Conservation (phyloP, 1,140 invertebrate genomes). For the Caligus rogercresseyi region DNA sequence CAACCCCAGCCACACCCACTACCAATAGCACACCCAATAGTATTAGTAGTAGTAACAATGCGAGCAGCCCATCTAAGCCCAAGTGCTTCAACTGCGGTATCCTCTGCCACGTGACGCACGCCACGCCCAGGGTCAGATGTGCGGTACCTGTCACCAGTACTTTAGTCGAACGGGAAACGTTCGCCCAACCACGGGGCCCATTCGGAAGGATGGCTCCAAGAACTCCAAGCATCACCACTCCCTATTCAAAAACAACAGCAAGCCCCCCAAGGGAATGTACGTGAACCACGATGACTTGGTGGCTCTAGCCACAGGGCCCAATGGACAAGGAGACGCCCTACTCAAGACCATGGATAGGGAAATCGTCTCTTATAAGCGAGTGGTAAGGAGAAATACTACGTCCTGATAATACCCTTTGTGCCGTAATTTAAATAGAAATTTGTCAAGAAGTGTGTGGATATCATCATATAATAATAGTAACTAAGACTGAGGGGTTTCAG, state of each 20-base stretch:
- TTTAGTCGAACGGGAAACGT: slow-evolving; percentile 20
- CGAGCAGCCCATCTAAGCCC: slow-evolving; percentile 23
- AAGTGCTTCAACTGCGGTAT: slow-evolving; percentile 56
- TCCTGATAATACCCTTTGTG: too few species aligned
- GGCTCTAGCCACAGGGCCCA: slow-evolving; percentile 52
- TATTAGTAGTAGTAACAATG: too few species aligned
- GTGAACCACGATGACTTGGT: slow-evolving; percentile 89
- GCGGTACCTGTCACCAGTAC: slow-evolving; percentile 50
- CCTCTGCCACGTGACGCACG: slow-evolving; percentile 46
- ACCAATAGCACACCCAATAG: too few species aligned
- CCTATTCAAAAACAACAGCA: slow-evolving; percentile 50
- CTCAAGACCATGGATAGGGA: slow-evolving; percentile 78
- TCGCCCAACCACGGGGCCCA: slow-evolving; percentile 47
- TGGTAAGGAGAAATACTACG: slow-evolving; percentile 54
- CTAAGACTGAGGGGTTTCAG: too few species aligned
- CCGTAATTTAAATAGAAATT: too few species aligned
- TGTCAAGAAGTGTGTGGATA: too few species aligned
- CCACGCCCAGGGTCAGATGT: slow-evolving; percentile 51
- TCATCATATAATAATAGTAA: too few species aligned
- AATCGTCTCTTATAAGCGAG: slow-evolving; percentile 76
- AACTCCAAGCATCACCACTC: slow-evolving; percentile 26
- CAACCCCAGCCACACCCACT: too few species aligned
- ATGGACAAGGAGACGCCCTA: slow-evolving; percentile 57
- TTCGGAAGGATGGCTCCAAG: slow-evolving; percentile 32
- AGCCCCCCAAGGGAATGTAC: slow-evolving; percentile 85